phyloP scores from a whole-genome alignment of 2,888 invertebrate species.

The Campoplex capitator region DNA sequence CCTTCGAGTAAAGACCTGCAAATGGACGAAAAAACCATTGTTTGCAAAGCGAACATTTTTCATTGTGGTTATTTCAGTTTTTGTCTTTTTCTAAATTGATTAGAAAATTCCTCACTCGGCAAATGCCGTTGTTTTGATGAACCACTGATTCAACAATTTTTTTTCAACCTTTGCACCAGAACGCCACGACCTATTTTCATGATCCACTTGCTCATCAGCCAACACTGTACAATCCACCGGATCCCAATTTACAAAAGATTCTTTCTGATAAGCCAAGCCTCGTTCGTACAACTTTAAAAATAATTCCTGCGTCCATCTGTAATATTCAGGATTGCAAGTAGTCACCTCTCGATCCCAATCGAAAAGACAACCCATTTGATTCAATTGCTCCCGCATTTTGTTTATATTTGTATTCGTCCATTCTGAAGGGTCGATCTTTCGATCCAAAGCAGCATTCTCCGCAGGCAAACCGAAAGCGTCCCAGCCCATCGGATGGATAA shows the following conservation, averaged over 20 bases:
- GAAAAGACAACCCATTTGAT: conserved; percentile 92
- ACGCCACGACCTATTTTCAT: conserved; percentile 96
- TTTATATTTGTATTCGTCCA: conserved; percentile 96
- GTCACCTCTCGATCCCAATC: conserved; percentile 97
- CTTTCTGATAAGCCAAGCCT: conserved; percentile 94
- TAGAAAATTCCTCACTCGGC: conserved; percentile 87
- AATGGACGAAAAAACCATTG: neutral
- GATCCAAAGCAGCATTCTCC: conserved; percentile 98
- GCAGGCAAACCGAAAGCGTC: conserved; percentile 99
- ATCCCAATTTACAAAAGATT: conserved; percentile 98
- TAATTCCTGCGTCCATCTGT: conserved; percentile 98
- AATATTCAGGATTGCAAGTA: conserved; percentile 95
- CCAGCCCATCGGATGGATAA: conserved; percentile 99
- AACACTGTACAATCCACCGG: conserved; percentile 98
- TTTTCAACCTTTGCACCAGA: conserved; percentile 98
- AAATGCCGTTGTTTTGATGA: conserved; percentile 94
- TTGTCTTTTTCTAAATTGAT: neutral
- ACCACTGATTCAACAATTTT: conserved; percentile 96
- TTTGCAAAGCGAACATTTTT: neutral
- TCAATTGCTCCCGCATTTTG: conserved; percentile 93
- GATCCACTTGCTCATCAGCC: conserved; percentile 99
- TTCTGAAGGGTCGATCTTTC: conserved; percentile 90
- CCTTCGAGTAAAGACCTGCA: conserved; percentile 87
- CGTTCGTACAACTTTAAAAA: conserved; percentile 95
- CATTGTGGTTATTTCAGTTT: neutral